Percentiles rank a stretch among this genome's conserved stretches.
Evolutionary conservation across 2,113 vertebrate species (phyloP).

Genomic region (Isurus oxyrinchus): DNA sequence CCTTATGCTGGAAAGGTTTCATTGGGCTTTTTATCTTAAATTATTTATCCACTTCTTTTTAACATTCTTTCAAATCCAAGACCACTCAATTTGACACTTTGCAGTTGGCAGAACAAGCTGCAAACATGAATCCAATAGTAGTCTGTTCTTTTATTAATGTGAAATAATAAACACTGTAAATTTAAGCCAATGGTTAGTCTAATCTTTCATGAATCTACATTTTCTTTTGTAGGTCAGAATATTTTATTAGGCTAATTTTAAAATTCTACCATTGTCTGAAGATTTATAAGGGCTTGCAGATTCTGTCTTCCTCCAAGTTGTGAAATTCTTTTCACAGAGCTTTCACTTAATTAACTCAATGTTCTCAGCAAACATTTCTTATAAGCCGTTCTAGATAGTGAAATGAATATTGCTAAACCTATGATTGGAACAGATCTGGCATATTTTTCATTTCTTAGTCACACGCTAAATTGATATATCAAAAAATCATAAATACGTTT

Average conservation of each 20-base stretch:
- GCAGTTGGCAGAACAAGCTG: not conserved
- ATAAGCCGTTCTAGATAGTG: not conserved
- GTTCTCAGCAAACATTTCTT: not conserved
- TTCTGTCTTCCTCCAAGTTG: not conserved
- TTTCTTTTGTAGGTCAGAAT: not conserved
- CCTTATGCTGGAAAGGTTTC: not conserved
- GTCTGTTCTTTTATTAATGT: not conserved
- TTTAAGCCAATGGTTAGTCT: not conserved
- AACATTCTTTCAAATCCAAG: not conserved
- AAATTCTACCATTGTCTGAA: not conserved
- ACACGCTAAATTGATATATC: not conserved
- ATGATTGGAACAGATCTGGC: not conserved
- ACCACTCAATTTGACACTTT: not conserved
- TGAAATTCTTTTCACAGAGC: not conserved
- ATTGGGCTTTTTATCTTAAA: not conserved
- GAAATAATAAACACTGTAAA: not conserved
- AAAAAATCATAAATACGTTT: not conserved
- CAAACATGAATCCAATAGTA: not conserved
- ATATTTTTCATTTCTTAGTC: not conserved
- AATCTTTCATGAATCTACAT: not conserved
- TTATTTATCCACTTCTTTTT: slow-evolving; percentile 5
- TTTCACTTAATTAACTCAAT: not conserved
- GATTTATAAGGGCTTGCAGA: not conserved
- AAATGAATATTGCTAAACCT: not conserved
- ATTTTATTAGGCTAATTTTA: not conserved